These are phyloP conservation scores for Idaea straminata DNA, from an alignment of 2,888 invertebrate species.

Conservation along the genomic window DNA sequence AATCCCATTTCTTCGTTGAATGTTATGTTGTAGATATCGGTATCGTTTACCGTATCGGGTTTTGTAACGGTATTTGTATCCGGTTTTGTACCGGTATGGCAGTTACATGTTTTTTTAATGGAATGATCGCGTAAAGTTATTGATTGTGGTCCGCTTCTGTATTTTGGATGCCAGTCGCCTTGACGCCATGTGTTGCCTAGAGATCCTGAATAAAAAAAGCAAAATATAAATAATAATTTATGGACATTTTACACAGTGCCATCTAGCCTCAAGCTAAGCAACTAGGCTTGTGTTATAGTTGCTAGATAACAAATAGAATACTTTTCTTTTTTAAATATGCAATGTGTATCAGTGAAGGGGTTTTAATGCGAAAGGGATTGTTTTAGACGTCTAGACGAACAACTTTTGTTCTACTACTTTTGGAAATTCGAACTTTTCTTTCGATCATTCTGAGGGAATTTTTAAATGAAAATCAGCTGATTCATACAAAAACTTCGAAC, in stretches of 20 bases:
- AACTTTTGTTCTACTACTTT: too few species aligned
- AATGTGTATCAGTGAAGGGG: too few species aligned
- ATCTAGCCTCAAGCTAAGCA: not conserved
- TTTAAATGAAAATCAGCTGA: too few species aligned
- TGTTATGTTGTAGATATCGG: conserved; percentile 22
- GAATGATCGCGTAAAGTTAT: conserved; percentile 50
- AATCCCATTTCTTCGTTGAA: conserved; percentile 29
- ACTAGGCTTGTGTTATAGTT: too few species aligned
- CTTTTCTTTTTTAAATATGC: too few species aligned
- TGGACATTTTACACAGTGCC: not conserved
- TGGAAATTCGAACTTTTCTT: too few species aligned
- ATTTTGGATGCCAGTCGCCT: conserved; percentile 82
- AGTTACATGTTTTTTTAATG: conserved; percentile 40
- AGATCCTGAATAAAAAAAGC: conserved; percentile 77
- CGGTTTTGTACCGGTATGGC: conserved; percentile 25
- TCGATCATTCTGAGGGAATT: too few species aligned
- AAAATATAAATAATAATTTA: not conserved
- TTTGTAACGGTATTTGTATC: conserved; percentile 8
- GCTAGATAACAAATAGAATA: too few species aligned
- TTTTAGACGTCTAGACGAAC: too few species aligned
- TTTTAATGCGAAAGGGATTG: too few species aligned
- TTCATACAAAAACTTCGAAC: too few species aligned
- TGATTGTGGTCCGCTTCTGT: conserved; percentile 54
- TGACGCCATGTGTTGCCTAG: conserved; percentile 91
- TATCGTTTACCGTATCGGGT: conserved; percentile 2